These are phyloP conservation scores for Cirrhinus mrigala DNA, from an alignment of 2,797 vertebrate genomes.

Conservation along the genomic window DNA sequence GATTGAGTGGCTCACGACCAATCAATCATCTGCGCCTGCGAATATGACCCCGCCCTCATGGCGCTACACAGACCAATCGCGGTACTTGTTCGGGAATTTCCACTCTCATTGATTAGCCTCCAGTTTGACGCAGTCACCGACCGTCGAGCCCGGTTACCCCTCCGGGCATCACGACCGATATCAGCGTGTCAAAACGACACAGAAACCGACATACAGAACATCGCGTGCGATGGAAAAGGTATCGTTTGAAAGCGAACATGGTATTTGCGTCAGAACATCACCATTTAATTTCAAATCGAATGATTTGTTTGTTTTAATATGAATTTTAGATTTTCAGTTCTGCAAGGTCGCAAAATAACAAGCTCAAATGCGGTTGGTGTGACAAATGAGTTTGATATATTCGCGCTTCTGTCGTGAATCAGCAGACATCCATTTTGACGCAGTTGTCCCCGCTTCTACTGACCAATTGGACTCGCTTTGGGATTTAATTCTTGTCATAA, in stretches of 20 bases:
- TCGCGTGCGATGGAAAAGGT: conserved; percentile 12
- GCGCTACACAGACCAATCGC: conserved; percentile 53
- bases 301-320: background rate
- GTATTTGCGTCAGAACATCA: conserved; percentile 11
- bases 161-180: conserved; percentile 57
- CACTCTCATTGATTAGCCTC: conserved; percentile 53
- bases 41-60: conserved; percentile 21
- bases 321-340: background rate
- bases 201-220: conserved; percentile 38
- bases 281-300: background rate
- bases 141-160: conserved; percentile 58
- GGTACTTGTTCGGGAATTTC: conserved; percentile 66
- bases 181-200: conserved; percentile 48
- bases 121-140: conserved; percentile 58
- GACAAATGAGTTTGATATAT: background rate
- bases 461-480: background rate
- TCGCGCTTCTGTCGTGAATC: background rate
- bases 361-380: background rate
- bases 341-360: background rate
- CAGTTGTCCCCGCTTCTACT: conserved; percentile 58
- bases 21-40: conserved; percentile 45
- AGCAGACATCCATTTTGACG: conserved; percentile 70
- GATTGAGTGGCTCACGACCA: conserved; percentile 54
- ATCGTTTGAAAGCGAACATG: background rate
- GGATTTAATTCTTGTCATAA: background rate